Evolutionary conservation across 2,113 vertebrate genomes (phyloP).

Genomic region (Dermatemys mawii): DNA sequence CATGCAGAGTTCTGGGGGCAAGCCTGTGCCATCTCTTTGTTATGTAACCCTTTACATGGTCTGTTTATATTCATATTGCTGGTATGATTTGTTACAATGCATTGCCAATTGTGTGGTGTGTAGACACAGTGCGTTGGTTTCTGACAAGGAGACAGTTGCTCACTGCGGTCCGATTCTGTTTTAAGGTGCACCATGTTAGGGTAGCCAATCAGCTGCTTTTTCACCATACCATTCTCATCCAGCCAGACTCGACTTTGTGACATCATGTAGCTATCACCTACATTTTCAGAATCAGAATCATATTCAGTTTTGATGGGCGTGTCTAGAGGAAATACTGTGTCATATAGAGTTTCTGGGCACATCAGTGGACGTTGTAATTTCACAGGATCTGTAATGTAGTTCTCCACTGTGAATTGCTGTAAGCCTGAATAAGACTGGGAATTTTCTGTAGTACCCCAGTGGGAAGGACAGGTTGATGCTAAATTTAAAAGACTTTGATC

Average conservation of each 20-base stretch:
- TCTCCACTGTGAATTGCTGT: constrained; percentile 78
- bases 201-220: constrained; percentile 75
- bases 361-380: constrained; percentile 79
- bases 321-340: constrained; percentile 78
- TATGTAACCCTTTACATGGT: constrained; percentile 73
- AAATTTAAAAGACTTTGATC: constrained; percentile 77
- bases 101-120: constrained; percentile 75
- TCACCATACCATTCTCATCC: constrained; percentile 70
- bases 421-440: constrained; percentile 72
- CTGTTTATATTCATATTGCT: constrained; percentile 63
- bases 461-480: constrained; percentile 73
- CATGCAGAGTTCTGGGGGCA: constrained; percentile 78
- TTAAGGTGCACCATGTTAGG: constrained; percentile 85
- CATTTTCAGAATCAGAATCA: constrained; percentile 87
- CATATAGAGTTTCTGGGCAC: constrained; percentile 72
- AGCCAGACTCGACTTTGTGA: constrained; percentile 77
- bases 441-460: constrained; percentile 75
- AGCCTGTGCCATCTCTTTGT: constrained; percentile 79
- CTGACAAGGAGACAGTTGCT: constrained; percentile 82
- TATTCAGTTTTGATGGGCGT: constrained; percentile 90
- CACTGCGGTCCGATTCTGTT: constrained; percentile 81
- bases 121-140: constrained; percentile 80
- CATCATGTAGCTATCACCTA: constrained; percentile 69
- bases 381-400: constrained; percentile 75
- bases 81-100: constrained; percentile 72